phyloP scores from a whole-genome alignment of 2,113 vertebrate species.

The Uria lomvia region DNA sequence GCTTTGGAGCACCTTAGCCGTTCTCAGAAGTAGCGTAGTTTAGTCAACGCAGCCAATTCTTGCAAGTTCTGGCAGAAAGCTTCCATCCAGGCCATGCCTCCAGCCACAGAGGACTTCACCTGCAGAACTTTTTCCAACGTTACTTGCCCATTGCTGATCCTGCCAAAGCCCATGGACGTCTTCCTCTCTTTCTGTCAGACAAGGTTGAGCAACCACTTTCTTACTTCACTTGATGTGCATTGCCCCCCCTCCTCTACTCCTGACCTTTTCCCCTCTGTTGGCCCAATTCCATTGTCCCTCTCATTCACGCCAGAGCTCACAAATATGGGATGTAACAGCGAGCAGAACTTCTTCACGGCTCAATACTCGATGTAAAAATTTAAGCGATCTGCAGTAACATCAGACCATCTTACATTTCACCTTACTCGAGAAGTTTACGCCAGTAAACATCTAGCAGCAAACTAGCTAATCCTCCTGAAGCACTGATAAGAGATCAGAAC shows the following conservation, averaged over 20 bases:
- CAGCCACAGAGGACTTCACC: not conserved
- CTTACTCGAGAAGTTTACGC: not conserved
- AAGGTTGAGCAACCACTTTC: not conserved
- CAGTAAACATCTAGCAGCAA: not conserved
- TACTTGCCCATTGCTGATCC: not conserved
- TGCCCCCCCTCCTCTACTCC: not conserved
- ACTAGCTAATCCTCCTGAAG: not conserved
- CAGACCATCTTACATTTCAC: not conserved
- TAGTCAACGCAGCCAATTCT: not conserved
- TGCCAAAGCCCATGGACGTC: not conserved
- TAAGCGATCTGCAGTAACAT: not conserved
- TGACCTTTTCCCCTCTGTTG: not conserved
- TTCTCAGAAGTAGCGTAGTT: not conserved
- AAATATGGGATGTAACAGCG: fast-evolving
- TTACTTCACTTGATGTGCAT: not conserved
- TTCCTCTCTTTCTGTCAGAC: not conserved
- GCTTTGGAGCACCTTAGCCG: not conserved
- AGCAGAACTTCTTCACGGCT: not conserved
- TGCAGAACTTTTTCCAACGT: not conserved
- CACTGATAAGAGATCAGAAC: not conserved
- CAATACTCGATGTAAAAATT: not conserved
- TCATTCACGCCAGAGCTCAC: not conserved
- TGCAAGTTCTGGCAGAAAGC: not conserved
- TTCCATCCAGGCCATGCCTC: not conserved
- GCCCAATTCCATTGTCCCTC: not conserved